phyloP scores from a whole-genome alignment of 2,888 invertebrate species.

The Malthinus flaveolus region DNA sequence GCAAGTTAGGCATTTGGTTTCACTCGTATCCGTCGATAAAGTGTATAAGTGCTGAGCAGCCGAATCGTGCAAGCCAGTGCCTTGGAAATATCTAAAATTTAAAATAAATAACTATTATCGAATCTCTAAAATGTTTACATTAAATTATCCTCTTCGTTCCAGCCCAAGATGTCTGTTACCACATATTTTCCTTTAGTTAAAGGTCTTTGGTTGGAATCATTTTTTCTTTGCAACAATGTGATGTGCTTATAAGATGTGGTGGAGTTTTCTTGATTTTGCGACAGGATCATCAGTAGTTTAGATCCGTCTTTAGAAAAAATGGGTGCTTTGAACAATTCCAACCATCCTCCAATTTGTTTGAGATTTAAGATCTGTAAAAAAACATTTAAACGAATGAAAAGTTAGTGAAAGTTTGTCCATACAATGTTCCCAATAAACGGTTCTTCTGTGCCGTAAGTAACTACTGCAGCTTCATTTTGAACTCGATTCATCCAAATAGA shows the following conservation, averaged over 20 bases:
- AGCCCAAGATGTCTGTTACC: conserved; percentile 73
- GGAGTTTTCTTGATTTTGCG: conserved; percentile 64
- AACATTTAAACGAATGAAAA: not conserved
- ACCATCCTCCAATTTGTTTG: conserved; percentile 69
- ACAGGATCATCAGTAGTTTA: conserved; percentile 72
- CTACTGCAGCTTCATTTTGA: conserved; percentile 69
- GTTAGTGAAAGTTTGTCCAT: conserved; percentile 3
- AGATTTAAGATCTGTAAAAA: conserved; percentile 56
- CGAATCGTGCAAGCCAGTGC: conserved; percentile 75
- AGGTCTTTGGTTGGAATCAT: conserved; percentile 47
- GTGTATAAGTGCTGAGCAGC: conserved; percentile 81
- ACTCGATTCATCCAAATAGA: conserved; percentile 89
- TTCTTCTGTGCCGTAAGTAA: conserved; percentile 40
- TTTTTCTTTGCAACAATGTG: conserved; percentile 58
- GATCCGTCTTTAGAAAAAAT: conserved; percentile 69
- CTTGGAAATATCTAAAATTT: conserved; percentile 77
- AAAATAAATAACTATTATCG: not conserved
- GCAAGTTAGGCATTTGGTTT: conserved; percentile 77
- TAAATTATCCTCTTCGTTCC: conserved; percentile 67
- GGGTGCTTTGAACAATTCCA: conserved; percentile 75
- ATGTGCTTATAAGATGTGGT: conserved; percentile 68
- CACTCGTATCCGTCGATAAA: conserved; percentile 59
- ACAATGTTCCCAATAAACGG: conserved; percentile 29
- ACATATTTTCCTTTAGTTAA: conserved; percentile 69
- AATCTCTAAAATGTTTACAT: conserved; percentile 58